phyloP scores from a whole-genome alignment of 1,140 invertebrate species.

The Bicyclus anynana region DNA sequence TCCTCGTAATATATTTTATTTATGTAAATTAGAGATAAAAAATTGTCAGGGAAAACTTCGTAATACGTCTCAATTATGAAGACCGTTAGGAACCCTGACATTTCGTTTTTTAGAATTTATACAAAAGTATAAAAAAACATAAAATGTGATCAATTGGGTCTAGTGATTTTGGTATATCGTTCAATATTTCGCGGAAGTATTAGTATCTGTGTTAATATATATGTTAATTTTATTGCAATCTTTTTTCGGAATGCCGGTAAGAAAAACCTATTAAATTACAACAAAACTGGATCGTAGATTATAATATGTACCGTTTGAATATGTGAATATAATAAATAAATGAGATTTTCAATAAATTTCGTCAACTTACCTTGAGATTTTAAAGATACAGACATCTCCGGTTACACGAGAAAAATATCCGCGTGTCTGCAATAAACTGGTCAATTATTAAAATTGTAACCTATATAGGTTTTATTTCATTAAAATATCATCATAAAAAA shows the following conservation, averaged over 20 bases:
- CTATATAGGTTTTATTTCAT: too few species aligned
- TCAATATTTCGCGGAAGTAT: slow-evolving; percentile 11
- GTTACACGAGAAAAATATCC: background rate
- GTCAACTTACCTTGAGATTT: slow-evolving; percentile 5
- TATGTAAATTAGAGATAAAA: too few species aligned
- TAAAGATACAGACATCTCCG: background rate
- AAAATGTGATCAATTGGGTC: slow-evolving; percentile 8
- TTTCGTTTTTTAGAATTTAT: slow-evolving; percentile 18
- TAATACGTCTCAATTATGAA: background rate
- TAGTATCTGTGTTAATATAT: slow-evolving; percentile 7
- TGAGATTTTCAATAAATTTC: slow-evolving; percentile 2
- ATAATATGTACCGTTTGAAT: background rate
- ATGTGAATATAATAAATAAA: background rate
- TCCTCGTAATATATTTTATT: too few species aligned
- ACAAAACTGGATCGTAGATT: background rate
- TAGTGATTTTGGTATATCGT: slow-evolving; percentile 8
- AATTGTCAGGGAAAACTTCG: too few species aligned
- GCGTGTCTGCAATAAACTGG: background rate
- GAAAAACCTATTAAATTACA: background rate
- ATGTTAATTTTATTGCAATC: slow-evolving; percentile 16
- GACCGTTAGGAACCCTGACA: slow-evolving; percentile 11
- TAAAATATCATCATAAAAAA: too few species aligned
- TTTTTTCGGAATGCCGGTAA: slow-evolving; percentile 7
- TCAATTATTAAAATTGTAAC: background rate
- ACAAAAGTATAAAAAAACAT: background rate